Conservation (phyloP, 2,797 vertebrate genomes). For the Megaceryle alcyon region DNA sequence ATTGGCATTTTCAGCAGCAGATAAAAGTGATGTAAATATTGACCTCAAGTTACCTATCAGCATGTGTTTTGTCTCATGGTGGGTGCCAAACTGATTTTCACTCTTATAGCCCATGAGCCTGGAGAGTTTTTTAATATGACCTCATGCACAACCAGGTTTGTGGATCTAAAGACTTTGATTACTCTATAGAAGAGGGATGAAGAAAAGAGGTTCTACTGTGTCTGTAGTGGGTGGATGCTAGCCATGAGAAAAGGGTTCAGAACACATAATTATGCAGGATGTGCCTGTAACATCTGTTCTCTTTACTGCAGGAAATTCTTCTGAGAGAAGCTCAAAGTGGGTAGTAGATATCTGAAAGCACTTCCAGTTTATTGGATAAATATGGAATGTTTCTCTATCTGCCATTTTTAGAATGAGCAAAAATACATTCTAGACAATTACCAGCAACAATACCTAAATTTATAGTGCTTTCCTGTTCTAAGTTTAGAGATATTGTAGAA, state of each 20-base stretch:
- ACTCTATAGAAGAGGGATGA: background rate
- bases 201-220: background rate
- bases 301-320: conserved; percentile 39
- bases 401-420: conserved; percentile 17
- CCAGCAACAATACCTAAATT: conserved; percentile 33
- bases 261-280: background rate
- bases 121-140: background rate
- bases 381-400: conserved; percentile 11
- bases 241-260: background rate
- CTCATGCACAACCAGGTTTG: background rate
- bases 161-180: background rate
- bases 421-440: conserved; percentile 22
- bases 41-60: background rate
- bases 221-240: background rate
- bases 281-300: background rate
- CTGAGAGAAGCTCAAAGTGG: conserved; percentile 3
- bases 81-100: background rate
- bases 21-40: background rate
- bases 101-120: background rate
- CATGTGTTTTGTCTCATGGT: background rate
- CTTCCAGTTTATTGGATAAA: conserved; percentile 25
- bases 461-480: background rate
- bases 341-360: background rate
- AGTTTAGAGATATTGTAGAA: conserved; percentile 24
- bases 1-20: background rate